Percentiles rank a stretch among this genome's conserved stretches.
phyloP scores from a whole-genome alignment of 2,888 invertebrate genomes.

The Parasteatoda lunata region DNA sequence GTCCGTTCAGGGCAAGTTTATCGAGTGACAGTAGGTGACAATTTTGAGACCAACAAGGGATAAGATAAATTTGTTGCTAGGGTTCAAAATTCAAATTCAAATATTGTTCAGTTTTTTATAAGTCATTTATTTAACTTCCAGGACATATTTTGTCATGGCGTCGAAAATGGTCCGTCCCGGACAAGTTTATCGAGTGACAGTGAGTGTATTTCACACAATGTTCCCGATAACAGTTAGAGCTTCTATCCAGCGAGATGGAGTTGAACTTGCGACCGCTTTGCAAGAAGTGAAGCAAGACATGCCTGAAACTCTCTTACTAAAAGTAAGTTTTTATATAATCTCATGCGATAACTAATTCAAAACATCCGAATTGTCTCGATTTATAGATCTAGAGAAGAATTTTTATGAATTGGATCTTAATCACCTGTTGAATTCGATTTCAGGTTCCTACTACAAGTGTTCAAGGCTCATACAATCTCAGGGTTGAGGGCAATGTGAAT shows the following conservation, averaged over 20 bases:
- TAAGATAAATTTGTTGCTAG: too few species aligned
- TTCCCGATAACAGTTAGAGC: conserved; percentile 89
- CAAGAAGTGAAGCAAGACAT: conserved; percentile 89
- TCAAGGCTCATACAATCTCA: conserved; percentile 86
- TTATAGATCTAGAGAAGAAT: too few species aligned
- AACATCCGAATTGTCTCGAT: too few species aligned
- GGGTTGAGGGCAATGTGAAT: conserved; percentile 86
- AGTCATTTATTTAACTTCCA: conserved; percentile 76
- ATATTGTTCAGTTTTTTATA: too few species aligned
- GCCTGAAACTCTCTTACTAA: conserved; percentile 88
- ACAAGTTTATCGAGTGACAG: conserved; percentile 90
- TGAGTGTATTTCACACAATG: conserved; percentile 85
- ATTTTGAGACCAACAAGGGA: too few species aligned
- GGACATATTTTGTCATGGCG: conserved; percentile 93
- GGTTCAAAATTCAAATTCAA: too few species aligned
- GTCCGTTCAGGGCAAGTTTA: conserved; percentile 94
- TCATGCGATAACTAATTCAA: too few species aligned
- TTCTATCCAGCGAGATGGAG: conserved; percentile 90
- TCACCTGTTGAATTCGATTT: conserved; percentile 8
- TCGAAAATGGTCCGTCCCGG: conserved; percentile 93
- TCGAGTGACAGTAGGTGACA: conserved; percentile 83
- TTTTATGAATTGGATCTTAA: too few species aligned
- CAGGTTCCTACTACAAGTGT: conserved; percentile 89
- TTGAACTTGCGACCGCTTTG: conserved; percentile 88
- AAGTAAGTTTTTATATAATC: conserved; percentile 77